A percentile compares a stretch with the other conserved stretches of the same genome.
Evolutionary conservation across 2,888 invertebrate species (phyloP).

Genomic region (Andrena flavipes): DNA sequence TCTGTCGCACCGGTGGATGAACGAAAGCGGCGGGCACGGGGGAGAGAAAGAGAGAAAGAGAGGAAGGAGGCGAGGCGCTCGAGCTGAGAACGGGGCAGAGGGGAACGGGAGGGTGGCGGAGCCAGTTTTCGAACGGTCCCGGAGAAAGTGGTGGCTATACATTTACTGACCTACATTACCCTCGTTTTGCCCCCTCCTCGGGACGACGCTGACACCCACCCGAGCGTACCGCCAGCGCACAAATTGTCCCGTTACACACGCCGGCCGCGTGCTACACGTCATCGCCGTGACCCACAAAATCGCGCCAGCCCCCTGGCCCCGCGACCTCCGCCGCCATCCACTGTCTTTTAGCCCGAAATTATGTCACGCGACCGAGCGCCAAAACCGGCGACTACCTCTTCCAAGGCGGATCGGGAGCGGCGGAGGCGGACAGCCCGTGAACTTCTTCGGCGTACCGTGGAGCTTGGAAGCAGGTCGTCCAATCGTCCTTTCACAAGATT

Average conservation of each 20-base stretch:
- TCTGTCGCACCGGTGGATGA: conserved; percentile 32
- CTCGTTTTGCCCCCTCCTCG: conserved; percentile 62
- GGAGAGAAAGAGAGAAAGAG: conserved; percentile 7
- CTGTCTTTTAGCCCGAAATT: conserved; percentile 63
- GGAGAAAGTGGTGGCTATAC: conserved; percentile 82
- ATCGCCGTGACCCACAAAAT: conserved; percentile 76
- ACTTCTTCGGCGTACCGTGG: not conserved
- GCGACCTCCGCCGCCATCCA: conserved; percentile 3
- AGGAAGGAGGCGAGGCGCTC: not conserved
- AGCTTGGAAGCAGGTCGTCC: not conserved
- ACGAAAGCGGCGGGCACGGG: conserved; percentile 21
- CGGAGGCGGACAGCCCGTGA: not conserved
- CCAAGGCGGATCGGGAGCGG: not conserved
- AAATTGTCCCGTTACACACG: conserved; percentile 75
- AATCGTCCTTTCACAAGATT: no score
- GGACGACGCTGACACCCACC: conserved; percentile 65
- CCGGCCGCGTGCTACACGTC: conserved; percentile 69
- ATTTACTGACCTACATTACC: conserved; percentile 84
- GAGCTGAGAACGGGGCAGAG: not conserved
- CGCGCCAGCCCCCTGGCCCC: conserved; percentile 48
- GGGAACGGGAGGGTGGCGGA: conserved; percentile 53
- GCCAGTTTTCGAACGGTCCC: conserved; percentile 83
- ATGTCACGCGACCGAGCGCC: conserved; percentile 58
- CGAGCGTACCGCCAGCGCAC: conserved; percentile 69
- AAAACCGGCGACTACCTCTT: not conserved